Conservation (phyloP, 2,888 invertebrate species). For the Bellardia bayeri region DNA sequence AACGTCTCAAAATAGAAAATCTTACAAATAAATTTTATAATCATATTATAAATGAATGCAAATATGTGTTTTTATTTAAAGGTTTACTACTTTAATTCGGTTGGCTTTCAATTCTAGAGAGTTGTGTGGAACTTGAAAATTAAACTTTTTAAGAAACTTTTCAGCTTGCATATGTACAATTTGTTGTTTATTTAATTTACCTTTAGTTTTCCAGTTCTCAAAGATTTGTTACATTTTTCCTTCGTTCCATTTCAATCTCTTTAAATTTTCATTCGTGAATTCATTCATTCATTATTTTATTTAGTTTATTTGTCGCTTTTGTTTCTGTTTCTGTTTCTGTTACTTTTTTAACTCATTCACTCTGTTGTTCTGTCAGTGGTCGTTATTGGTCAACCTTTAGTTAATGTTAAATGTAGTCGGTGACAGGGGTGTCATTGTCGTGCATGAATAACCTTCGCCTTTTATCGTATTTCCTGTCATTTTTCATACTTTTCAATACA, state of each 20-base stretch:
- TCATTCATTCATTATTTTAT: conserved; percentile 5
- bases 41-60: no score
- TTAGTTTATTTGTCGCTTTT: conserved; percentile 24
- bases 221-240: conserved; percentile 22
- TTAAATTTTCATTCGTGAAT: conserved; percentile 18
- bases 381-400: conserved; percentile 59
- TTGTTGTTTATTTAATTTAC: background rate
- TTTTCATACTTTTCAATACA: conserved; percentile 59
- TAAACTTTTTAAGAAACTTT: background rate
- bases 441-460: conserved; percentile 64
- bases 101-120: no score
- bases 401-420: background rate
- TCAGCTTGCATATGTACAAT: background rate
- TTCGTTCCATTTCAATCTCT: background rate
- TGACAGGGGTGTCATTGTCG: conserved; percentile 51
- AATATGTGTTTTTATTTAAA: no score
- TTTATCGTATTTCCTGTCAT: conserved; percentile 63
- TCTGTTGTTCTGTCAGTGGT: conserved; percentile 26
- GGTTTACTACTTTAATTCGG: no score
- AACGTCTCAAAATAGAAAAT: no score
- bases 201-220: conserved; percentile 14
- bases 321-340: background rate
- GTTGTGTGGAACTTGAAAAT: no score
- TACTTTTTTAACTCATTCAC: background rate
- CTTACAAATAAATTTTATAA: no score